These are phyloP conservation scores for Listronotus bonariensis DNA, from an alignment of 1,140 invertebrate species.

Conservation along the genomic window DNA sequence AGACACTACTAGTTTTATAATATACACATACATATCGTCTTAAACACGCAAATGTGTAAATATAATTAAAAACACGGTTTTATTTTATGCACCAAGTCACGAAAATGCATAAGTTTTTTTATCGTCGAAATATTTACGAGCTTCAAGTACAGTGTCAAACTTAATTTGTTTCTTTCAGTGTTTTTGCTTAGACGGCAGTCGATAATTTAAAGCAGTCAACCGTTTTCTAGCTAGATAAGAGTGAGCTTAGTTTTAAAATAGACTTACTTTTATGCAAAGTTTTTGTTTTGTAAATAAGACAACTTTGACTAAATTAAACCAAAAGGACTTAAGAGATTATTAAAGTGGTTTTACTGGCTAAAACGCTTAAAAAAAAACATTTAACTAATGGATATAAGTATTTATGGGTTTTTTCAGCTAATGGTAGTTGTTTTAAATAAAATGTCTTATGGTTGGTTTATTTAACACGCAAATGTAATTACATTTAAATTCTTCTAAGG, in stretches of 20 bases:
- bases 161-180: constrained; percentile 13
- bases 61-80: constrained; percentile 5
- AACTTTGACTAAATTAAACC: too few relatives aligned
- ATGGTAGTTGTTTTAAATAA: too few relatives aligned
- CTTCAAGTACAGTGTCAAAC: not conserved
- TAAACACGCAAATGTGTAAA: constrained; percentile 11
- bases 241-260: not conserved
- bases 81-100: constrained; percentile 8
- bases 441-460: too few relatives aligned
- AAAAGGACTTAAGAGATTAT: too few relatives aligned
- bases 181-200: not conserved
- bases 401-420: too few relatives aligned
- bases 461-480: too few relatives aligned
- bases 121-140: constrained; percentile 8
- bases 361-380: too few relatives aligned
- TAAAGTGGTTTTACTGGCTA: too few relatives aligned
- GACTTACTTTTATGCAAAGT: not conserved
- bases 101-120: not conserved
- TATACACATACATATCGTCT: not conserved
- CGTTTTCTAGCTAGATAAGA: not conserved
- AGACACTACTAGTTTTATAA: not conserved
- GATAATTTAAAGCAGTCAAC: constrained; percentile 1
- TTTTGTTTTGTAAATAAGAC: too few relatives aligned
- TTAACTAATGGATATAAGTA: too few relatives aligned
- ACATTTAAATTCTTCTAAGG: too few relatives aligned